Percentiles rank a stretch among this genome's conserved stretches.
Conservation (phyloP, 2,888 invertebrate species). For the Dione juno region DNA sequence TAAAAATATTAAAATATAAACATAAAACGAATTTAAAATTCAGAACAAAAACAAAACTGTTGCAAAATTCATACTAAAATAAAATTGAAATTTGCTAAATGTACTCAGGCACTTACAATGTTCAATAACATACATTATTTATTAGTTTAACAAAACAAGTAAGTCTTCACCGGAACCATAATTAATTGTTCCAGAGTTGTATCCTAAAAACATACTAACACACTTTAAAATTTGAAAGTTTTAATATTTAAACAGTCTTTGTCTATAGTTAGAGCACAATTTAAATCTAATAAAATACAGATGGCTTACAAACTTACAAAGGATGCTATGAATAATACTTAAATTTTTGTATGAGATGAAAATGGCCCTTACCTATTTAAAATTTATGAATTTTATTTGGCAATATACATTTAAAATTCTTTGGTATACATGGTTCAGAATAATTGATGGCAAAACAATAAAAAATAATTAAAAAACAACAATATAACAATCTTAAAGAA, state of each 20-base stretch:
- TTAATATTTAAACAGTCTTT: slow-evolving; percentile 16
- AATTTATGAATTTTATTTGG: slow-evolving; percentile 16
- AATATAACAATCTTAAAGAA: slow-evolving; percentile 69
- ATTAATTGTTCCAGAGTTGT: not conserved
- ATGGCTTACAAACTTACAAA: not conserved
- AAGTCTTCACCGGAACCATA: not conserved
- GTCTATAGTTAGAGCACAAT: slow-evolving; percentile 2
- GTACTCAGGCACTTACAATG: not conserved
- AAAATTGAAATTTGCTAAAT: not conserved
- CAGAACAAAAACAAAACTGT: not conserved
- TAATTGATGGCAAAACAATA: slow-evolving; percentile 24
- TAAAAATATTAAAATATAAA: not conserved
- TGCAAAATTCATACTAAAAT: not conserved
- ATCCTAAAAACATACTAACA: not conserved
- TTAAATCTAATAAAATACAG: not conserved
- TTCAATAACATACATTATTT: slow-evolving; percentile 9
- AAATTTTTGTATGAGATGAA: not conserved
- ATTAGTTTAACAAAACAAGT: not conserved
- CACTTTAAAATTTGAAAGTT: not conserved
- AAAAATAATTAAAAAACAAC: slow-evolving; percentile 46
- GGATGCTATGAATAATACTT: slow-evolving; percentile 13
- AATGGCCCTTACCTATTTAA: slow-evolving; percentile 19
- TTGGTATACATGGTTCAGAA: slow-evolving; percentile 37
- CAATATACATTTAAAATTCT: slow-evolving; percentile 36
- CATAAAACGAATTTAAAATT: slow-evolving; percentile 5